Evolutionary conservation across 2,113 vertebrate genomes (phyloP), one percentile per base, ranked within the genome.

Genomic region (Platysternon megacephalum): DNA sequence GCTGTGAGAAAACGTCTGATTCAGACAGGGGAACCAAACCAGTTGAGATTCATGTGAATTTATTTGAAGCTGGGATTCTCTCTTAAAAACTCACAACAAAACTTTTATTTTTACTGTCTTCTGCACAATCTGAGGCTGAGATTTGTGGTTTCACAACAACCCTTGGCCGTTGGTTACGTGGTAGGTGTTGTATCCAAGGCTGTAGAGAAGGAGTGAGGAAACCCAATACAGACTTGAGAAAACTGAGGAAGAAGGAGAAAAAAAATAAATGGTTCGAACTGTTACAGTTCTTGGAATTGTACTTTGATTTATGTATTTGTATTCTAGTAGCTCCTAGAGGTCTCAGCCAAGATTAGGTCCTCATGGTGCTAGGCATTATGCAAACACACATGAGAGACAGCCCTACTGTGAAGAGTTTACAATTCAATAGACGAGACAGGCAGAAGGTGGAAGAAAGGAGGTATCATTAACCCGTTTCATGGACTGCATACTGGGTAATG

Each of bases 11-110:
- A 85, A 56, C 1, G 0, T 49, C 93, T 82, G 90, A 46, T 93
- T 87, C 90, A 84, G 87, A 92, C 94, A 17, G 32, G 90, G 83
- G 83, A 68, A 95, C 93, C 94, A 94, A 97, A 95, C 90, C 79
- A 2, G 39, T 9, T 6, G 53, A 58, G 91, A 86, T 86, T 79
- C 76, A 21, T 95, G 88, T 65, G 84, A 90, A 61, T 90, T 19
- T 11, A 55, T 74, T 46, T 80, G 1, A 0, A 92, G 94, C 82
- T 93, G 93, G 93, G 90, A 84, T 93, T 89, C 91, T 96, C 86
- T 95, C 94, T 74, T 92, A 82, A 94, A 81, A 68, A 90, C 95
- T 95, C 85, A 11, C 32, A 91, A 85, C 42, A 1, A 88, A 65
- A 94, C 2, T 22, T 3, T 10, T 6, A 51, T 19, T 85, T 0